These are phyloP conservation scores for Achlya flavicornis DNA, from an alignment of 2,888 invertebrate species.

Conservation along the genomic window DNA sequence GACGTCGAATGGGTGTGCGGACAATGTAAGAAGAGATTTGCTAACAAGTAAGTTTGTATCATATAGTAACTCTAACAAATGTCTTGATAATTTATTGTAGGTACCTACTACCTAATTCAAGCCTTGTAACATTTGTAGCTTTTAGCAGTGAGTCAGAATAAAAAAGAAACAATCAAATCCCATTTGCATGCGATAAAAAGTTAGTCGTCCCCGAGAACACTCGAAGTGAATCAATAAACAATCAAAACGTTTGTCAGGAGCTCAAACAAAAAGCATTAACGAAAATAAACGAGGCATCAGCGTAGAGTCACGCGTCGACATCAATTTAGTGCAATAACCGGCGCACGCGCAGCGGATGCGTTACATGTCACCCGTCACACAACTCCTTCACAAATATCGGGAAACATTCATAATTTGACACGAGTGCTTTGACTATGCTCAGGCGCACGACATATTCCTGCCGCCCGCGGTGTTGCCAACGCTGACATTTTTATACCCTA, in stretches of 20 bases:
- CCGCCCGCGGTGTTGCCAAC: slow-evolving; percentile 51
- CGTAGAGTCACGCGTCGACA: slow-evolving; percentile 40
- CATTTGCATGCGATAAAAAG: not conserved
- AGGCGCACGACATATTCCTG: slow-evolving; percentile 42
- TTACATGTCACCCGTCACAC: slow-evolving; percentile 69
- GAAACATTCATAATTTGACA: slow-evolving; percentile 77
- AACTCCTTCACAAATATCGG: slow-evolving; percentile 77
- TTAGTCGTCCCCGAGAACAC: slow-evolving; percentile 3
- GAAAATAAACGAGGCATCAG: slow-evolving; percentile 56
- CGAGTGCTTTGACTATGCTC: slow-evolving; percentile 66
- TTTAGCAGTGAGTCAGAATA: not conserved
- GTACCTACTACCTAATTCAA: not conserved
- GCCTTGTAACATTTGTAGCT: not conserved
- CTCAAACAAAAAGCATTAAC: slow-evolving; percentile 31
- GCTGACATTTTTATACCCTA: slow-evolving; percentile 72
- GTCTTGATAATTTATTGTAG: not conserved
- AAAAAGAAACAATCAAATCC: not conserved
- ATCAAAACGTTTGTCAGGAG: slow-evolving; percentile 33
- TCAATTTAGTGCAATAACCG: slow-evolving; percentile 49
- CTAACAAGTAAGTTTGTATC: slow-evolving; percentile 53
- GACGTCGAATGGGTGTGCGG: slow-evolving; percentile 44
- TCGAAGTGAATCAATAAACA: slow-evolving; percentile 21
- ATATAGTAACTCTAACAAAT: not conserved
- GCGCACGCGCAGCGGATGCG: slow-evolving; percentile 64
- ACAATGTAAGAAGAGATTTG: slow-evolving; percentile 55